Evolutionary conservation across 2,888 invertebrate species (phyloP), one percentile per base, ranked within the genome.

Genomic region (Cryptophagus acutangulus): DNA sequence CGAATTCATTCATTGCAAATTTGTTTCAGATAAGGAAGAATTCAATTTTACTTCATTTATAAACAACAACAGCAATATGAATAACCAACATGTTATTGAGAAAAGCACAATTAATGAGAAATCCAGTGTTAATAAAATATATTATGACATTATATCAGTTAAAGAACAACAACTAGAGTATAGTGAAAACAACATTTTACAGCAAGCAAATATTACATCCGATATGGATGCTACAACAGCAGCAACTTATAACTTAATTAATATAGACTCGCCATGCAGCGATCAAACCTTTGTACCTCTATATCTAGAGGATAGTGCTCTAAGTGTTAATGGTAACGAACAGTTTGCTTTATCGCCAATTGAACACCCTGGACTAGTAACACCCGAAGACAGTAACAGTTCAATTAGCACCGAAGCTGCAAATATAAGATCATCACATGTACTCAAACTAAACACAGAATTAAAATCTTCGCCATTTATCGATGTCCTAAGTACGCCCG

Each of bases 401-500:
- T 49, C 40, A 17, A 17, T 13, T 5, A 28, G 25, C n/a, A 34
- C 28, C 18, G 31, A 10, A 34, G 46, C 6, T 41, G 25, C 20
- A 47, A 43, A 14, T 41, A 38, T n/a, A 49, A 48, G 28, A 36
- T 47, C 12, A 46, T 36, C 37, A 51, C 34, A 25, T n/a, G 36
- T 26, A n/a, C 44, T 58, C 1, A 50, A 49, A 25, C 43, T 56
- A 6, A 48, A 52, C 18, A 18, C 53, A 5, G 50, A 47, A 40
- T 42, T 26, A 48, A 46, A 35, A 34, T 24, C 18, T 15, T 40
- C 8, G 12, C 13, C 12, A n/a, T 4, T 31, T 5, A 12, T 3
- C 9, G 14, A 26, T 16, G 28, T 12, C 14, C 17, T 35, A 35
- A 63, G 61, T 46, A 73, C 73, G 17, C 72, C 73, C 4, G 71